Evolutionary conservation across 2,797 vertebrate genomes (phyloP).

Genomic region (Melanogrammus aeglefinus): DNA sequence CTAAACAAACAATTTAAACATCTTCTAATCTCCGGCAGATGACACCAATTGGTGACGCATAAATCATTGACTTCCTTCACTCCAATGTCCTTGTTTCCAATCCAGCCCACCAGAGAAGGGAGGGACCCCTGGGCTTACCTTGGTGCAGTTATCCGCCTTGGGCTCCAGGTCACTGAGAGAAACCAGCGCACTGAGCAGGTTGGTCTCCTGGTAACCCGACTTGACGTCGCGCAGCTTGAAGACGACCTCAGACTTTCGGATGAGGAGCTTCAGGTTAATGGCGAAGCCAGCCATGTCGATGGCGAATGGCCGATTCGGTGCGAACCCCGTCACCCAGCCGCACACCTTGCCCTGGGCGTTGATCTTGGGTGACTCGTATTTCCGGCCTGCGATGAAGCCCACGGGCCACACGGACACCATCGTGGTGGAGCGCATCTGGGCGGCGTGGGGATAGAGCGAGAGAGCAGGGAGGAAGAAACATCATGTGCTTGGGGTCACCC

Average conservation of each 20-base stretch:
- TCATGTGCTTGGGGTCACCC: background rate
- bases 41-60: background rate
- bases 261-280: slow-evolving; percentile 81
- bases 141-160: slow-evolving; percentile 89
- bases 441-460: background rate
- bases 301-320: slow-evolving; percentile 85
- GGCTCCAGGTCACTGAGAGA: slow-evolving; percentile 84
- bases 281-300: slow-evolving; percentile 93
- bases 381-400: slow-evolving; percentile 85
- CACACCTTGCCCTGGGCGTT: slow-evolving; percentile 81
- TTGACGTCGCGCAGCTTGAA: slow-evolving; percentile 86
- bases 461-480: background rate
- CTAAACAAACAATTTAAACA: background rate
- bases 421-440: slow-evolving; percentile 84
- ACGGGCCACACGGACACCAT: slow-evolving; percentile 89
- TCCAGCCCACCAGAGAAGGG: background rate
- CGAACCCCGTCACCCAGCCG: slow-evolving; percentile 87
- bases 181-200: slow-evolving; percentile 83
- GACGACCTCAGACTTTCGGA: slow-evolving; percentile 83
- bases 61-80: too few relatives aligned
- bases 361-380: slow-evolving; percentile 84
- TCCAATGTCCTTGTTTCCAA: background rate
- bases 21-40: background rate
- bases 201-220: slow-evolving; percentile 88
- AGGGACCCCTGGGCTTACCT: slow-evolving; percentile 68